Conservation (phyloP, 1,140 invertebrate species). For the Drosophila busckii region DNA sequence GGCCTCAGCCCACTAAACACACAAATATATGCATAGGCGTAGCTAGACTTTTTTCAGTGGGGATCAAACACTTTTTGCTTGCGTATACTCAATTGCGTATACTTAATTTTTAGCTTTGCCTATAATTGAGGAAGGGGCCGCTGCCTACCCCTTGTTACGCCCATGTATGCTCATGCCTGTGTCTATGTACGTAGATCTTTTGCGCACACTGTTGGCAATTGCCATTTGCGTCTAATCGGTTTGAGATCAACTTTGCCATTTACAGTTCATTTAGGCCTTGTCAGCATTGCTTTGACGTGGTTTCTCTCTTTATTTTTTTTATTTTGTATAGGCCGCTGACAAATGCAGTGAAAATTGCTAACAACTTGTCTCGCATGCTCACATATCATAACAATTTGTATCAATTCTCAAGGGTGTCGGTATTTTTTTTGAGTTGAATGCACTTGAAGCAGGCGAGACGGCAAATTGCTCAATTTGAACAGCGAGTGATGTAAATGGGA, state of each 20-base stretch:
- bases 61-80: too few relatives aligned
- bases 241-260: slow-evolving; percentile 60
- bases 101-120: too few relatives aligned
- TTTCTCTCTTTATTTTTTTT: not conserved
- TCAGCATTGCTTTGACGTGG: slow-evolving; percentile 1
- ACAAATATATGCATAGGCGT: too few relatives aligned
- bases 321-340: slow-evolving; percentile 8
- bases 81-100: too few relatives aligned
- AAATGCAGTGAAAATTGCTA: slow-evolving; percentile 41
- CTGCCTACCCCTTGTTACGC: too few relatives aligned
- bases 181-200: slow-evolving; percentile 64
- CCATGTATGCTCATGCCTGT: too few relatives aligned
- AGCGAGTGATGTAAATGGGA: too few relatives aligned
- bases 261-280: slow-evolving; percentile 44
- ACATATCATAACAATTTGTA: slow-evolving; percentile 45
- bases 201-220: too few relatives aligned
- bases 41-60: too few relatives aligned
- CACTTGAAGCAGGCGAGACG: slow-evolving; percentile 21
- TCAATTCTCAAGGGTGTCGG: slow-evolving; percentile 64
- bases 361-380: slow-evolving; percentile 22
- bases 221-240: slow-evolving; percentile 58
- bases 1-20: slow-evolving; percentile 38
- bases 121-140: too few relatives aligned
- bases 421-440: slow-evolving; percentile 44
- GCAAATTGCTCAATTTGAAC: not conserved